These are phyloP conservation scores for Odocoileus hemionus DNA, from an alignment of 2,113 vertebrate genomes.

Conservation along the genomic window DNA sequence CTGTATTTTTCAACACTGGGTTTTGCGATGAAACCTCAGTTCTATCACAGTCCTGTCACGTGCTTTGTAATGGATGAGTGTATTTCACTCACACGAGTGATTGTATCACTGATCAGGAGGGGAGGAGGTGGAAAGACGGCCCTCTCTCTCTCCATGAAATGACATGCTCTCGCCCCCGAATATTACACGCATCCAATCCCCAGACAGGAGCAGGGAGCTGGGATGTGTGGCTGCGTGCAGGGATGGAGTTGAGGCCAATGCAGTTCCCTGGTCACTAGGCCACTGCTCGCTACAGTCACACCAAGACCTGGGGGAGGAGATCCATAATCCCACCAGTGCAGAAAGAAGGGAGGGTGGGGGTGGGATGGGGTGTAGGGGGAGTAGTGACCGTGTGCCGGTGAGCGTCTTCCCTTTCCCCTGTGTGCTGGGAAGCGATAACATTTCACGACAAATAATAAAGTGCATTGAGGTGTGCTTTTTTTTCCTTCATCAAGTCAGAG, in stretches of 20 bases:
- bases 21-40: background rate
- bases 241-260: accelerated
- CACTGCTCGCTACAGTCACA: background rate
- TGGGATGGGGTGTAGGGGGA: background rate
- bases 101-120: background rate
- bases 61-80: accelerated
- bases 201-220: background rate
- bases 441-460: background rate
- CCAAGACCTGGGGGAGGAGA: background rate
- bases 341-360: background rate
- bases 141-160: accelerated
- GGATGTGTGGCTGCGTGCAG: accelerated
- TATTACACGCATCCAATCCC: background rate
- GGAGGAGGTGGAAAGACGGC: accelerated
- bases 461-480: background rate
- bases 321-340: background rate
- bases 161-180: accelerated
- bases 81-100: background rate
- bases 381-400: accelerated
- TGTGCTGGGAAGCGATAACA: background rate
- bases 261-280: background rate
- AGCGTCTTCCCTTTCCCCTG: background rate
- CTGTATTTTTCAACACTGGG: background rate
- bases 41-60: background rate
- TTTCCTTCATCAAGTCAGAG: background rate